Percentiles rank a stretch among this genome's conserved stretches.
These are phyloP conservation scores for Watsonalla binaria DNA, from an alignment of 2,888 invertebrate genomes.

Conservation along the genomic window DNA sequence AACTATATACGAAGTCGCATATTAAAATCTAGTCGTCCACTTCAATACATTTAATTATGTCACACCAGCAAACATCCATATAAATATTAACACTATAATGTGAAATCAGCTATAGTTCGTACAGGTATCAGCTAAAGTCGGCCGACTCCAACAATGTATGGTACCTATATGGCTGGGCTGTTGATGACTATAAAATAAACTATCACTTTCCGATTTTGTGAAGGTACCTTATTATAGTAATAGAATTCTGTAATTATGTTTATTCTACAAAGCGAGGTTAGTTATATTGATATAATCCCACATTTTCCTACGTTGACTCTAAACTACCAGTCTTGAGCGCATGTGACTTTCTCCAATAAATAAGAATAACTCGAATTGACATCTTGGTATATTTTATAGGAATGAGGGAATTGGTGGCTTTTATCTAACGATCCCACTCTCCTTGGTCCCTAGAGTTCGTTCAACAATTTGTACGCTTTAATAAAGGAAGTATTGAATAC, in stretches of 20 bases:
- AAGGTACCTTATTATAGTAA: neutral
- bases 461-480: slow-evolving; percentile 34
- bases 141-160: no score
- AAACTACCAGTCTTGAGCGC: neutral
- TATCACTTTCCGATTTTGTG: neutral
- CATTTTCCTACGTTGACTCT: neutral
- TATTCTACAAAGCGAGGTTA: neutral
- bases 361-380: slow-evolving; percentile 30
- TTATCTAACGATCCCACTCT: slow-evolving; percentile 1
- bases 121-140: no score
- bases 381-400: slow-evolving; percentile 22
- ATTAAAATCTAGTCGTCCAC: neutral
- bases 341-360: slow-evolving; percentile 39
- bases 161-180: no score
- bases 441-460: slow-evolving; percentile 10
- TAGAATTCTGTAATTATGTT: neutral
- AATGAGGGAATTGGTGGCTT: slow-evolving; percentile 13
- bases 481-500: slow-evolving; percentile 59
- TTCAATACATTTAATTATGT: neutral
- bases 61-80: no score
- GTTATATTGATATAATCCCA: slow-evolving; percentile 5
- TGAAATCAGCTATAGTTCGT: no score
- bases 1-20: neutral
- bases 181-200: neutral
- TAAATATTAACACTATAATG: no score